phyloP scores from a whole-genome alignment of 1,140 invertebrate genomes.

The Drosophila punjabiensis region DNA sequence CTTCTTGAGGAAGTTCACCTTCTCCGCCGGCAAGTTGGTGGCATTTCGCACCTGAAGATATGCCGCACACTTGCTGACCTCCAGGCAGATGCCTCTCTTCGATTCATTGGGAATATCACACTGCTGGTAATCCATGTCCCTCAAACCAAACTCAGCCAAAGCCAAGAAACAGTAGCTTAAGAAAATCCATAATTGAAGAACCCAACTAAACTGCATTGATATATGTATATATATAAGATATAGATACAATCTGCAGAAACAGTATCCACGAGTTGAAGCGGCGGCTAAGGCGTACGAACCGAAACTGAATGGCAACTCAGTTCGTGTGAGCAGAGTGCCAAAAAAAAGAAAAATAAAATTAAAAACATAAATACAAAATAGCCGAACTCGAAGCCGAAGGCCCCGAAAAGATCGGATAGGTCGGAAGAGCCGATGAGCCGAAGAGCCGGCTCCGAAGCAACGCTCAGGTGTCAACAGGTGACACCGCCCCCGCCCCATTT shows the following conservation, averaged over 20 bases:
- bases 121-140: not conserved
- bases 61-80: conserved; percentile 68
- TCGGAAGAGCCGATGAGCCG: conserved; percentile 76
- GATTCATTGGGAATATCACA: conserved; percentile 81
- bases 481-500: conserved; percentile 47
- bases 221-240: conserved; percentile 9
- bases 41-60: conserved; percentile 76
- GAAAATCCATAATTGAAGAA: conserved; percentile 37
- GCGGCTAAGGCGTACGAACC: conserved; percentile 43
- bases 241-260: conserved; percentile 52
- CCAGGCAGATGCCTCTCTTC: conserved; percentile 69
- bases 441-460: conserved; percentile 36
- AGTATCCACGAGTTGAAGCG: conserved; percentile 32
- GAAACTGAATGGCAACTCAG: conserved; percentile 63
- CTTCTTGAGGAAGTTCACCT: conserved; percentile 82
- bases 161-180: conserved; percentile 22
- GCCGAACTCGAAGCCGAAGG: conserved; percentile 45
- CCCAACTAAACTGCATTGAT: conserved; percentile 26
- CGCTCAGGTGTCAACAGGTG: conserved; percentile 66
- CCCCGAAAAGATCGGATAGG: conserved; percentile 45
- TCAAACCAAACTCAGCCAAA: not conserved
- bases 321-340: conserved; percentile 67
- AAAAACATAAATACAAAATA: conserved; percentile 22
- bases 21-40: conserved; percentile 73
- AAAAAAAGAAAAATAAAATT: conserved; percentile 18